A percentile compares a stretch with the other conserved stretches of the same genome.
Evolutionary conservation across 1,140 invertebrate species (phyloP).

Genomic region (Holotrichia oblita): DNA sequence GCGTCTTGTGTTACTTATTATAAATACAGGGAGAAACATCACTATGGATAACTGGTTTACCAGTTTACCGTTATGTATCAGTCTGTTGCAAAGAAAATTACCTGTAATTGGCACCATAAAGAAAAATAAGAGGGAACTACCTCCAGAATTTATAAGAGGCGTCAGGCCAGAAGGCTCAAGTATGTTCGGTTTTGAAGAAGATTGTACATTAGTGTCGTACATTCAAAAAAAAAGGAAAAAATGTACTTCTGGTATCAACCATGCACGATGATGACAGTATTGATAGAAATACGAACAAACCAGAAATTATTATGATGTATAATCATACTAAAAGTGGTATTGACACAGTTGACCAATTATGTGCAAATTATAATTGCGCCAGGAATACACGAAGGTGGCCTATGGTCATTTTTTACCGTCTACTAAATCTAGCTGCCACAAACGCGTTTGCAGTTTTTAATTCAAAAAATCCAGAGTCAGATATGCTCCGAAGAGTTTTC

Average conservation of each 20-base stretch:
- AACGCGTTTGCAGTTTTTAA: constrained; percentile 32
- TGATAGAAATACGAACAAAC: constrained; percentile 47
- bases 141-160: constrained; percentile 52
- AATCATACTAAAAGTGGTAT: constrained; percentile 22
- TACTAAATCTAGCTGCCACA: constrained; percentile 25
- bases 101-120: constrained; percentile 58
- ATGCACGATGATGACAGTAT: constrained; percentile 41
- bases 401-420: constrained; percentile 12
- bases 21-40: constrained; percentile 57
- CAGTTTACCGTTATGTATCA: constrained; percentile 53
- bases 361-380: background rate
- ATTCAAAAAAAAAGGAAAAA: constrained; percentile 26
- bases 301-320: constrained; percentile 50
- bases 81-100: constrained; percentile 52
- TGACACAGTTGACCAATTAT: background rate
- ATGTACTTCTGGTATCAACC: constrained; percentile 47
- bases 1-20: constrained; percentile 40
- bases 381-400: background rate
- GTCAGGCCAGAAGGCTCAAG: constrained; percentile 7
- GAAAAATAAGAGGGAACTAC: constrained; percentile 60
- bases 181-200: too few relatives aligned
- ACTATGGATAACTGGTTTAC: constrained; percentile 61
- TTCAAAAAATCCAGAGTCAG: too few relatives aligned
- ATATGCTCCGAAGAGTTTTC: too few relatives aligned
- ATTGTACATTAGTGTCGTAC: too few relatives aligned